Percentiles rank a stretch among this genome's conserved stretches.
Conservation (phyloP, 2,797 vertebrate genomes). For the Tragelaphus oryx region DNA sequence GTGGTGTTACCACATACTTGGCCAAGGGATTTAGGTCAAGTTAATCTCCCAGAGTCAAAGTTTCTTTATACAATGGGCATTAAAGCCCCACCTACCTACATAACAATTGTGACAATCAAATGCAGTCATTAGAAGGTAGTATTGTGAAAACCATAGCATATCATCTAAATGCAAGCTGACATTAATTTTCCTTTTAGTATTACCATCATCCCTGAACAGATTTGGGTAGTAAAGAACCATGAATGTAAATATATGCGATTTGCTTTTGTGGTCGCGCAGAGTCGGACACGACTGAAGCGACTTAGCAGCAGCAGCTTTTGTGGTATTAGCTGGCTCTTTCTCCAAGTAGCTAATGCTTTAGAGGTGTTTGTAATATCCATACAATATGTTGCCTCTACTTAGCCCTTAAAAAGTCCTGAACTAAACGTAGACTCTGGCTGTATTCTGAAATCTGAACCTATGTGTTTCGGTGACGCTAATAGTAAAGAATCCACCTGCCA, state of each 20-base stretch:
- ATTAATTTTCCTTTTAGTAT: background rate
- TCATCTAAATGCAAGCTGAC: background rate
- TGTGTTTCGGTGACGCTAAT: background rate
- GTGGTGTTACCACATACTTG: background rate
- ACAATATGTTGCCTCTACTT: background rate
- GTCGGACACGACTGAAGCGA: too few species aligned
- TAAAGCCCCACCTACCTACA: background rate
- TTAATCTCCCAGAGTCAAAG: background rate
- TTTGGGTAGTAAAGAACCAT: background rate
- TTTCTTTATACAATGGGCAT: background rate
- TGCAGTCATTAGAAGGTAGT: background rate
- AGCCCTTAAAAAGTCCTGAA: slow-evolving; percentile 24
- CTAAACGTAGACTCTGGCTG: background rate
- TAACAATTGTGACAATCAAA: background rate
- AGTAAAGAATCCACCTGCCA: background rate
- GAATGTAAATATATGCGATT: background rate
- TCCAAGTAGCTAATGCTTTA: background rate
- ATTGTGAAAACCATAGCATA: background rate
- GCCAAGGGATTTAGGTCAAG: background rate
- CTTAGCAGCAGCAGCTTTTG: background rate
- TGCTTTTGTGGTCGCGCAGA: background rate
- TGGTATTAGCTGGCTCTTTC: background rate
- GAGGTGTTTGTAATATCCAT: slow-evolving; percentile 8
- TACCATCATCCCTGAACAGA: background rate
- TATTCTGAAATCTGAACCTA: background rate